Conservation (phyloP, 2,113 vertebrate species). For the Neoarius graeffei region DNA sequence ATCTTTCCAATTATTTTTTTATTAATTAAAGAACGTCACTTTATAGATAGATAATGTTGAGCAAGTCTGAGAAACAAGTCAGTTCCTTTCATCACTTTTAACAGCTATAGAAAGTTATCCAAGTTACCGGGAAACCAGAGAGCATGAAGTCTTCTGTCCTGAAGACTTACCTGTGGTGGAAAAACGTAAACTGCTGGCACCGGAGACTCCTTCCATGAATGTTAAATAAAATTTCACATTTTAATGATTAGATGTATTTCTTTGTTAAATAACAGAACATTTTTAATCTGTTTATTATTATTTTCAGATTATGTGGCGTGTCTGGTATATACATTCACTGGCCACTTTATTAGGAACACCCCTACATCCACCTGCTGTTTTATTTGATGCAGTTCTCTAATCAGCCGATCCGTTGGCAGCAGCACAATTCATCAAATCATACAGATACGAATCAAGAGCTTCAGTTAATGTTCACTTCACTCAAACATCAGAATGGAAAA, state of each 20-base stretch:
- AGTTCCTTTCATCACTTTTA: background rate
- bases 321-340: background rate
- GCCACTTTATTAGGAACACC: too few relatives aligned
- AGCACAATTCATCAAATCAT: too few relatives aligned
- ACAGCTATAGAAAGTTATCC: background rate
- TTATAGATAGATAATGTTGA: background rate
- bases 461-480: too few relatives aligned
- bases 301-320: background rate
- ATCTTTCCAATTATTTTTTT: background rate
- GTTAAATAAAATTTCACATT: background rate
- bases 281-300: background rate
- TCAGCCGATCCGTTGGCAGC: too few relatives aligned
- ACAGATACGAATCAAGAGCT: too few relatives aligned
- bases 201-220: background rate
- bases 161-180: background rate
- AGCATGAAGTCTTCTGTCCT: background rate
- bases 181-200: background rate
- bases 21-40: background rate
- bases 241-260: background rate
- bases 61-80: background rate
- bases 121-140: background rate
- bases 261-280: background rate
- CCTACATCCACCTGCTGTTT: too few relatives aligned
- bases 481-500: too few relatives aligned
- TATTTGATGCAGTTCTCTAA: too few relatives aligned